These are phyloP conservation scores for Nasonia oneida DNA, from an alignment of 2,888 invertebrate species.

Conservation along the genomic window DNA sequence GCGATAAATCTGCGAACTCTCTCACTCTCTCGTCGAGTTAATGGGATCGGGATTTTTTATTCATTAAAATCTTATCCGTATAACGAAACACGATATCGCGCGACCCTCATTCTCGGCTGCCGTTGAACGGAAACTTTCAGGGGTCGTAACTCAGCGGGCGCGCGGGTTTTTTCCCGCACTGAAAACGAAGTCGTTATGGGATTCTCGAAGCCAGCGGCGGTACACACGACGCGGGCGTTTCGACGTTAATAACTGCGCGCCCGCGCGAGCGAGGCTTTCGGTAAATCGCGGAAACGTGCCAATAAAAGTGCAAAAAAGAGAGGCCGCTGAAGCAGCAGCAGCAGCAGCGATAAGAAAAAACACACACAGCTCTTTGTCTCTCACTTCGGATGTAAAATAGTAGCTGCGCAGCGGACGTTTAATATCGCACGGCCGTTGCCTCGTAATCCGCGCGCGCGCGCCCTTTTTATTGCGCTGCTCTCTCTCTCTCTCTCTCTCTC, in stretches of 20 bases:
- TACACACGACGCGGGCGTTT: constrained; percentile 21
- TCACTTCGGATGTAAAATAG: constrained; percentile 55
- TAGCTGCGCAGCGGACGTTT: constrained; percentile 46
- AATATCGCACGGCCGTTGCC: constrained; percentile 52
- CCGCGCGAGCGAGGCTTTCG: background rate
- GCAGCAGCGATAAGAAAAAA: constrained; percentile 41
- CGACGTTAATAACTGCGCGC: constrained; percentile 21
- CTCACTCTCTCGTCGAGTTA: background rate
- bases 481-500: background rate
- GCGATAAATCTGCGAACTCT: background rate
- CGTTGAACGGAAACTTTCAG: background rate
- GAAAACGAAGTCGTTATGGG: background rate
- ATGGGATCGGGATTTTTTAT: background rate
- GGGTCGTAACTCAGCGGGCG: background rate
- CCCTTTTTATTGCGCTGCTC: constrained; percentile 43
- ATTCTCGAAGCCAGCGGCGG: background rate
- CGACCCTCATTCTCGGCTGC: background rate
- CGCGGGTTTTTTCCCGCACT: background rate
- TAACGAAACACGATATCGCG: too few species aligned
- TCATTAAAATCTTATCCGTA: background rate
- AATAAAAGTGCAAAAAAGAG: constrained; percentile 12
- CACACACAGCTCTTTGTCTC: background rate
- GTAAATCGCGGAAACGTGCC: constrained; percentile 41
- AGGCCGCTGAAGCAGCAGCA: background rate
- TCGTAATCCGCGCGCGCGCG: constrained; percentile 43